These are phyloP conservation scores for Cerceris ruficornis DNA, from an alignment of 2,888 invertebrate genomes.

Conservation along the genomic window DNA sequence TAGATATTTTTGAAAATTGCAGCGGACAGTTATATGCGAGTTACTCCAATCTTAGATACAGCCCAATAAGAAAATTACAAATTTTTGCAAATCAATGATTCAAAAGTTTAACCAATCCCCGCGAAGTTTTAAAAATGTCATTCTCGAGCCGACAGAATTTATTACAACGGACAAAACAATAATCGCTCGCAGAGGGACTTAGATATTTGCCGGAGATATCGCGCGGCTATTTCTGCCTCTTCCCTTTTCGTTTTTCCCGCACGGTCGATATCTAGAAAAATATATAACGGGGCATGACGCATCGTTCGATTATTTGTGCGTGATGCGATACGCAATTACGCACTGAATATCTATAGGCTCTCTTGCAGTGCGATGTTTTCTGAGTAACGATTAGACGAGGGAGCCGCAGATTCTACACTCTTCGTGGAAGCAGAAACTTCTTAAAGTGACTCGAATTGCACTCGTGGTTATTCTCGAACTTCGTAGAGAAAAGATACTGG, in stretches of 20 bases:
- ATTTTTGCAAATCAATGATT: no score
- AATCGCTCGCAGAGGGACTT: no score
- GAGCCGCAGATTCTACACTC: background rate
- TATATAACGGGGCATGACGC: conserved; percentile 29
- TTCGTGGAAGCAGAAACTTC: background rate
- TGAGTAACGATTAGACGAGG: background rate
- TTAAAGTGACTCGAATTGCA: background rate
- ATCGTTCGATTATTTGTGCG: conserved; percentile 47
- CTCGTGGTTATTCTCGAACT: background rate
- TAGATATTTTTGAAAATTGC: no score
- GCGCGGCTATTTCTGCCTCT: conserved; percentile 3
- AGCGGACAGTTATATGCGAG: no score
- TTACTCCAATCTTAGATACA: no score
- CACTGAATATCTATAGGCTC: conserved; percentile 1
- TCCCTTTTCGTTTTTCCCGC: background rate
- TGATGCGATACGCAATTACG: conserved; percentile 42
- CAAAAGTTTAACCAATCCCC: no score
- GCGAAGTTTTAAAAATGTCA: no score
- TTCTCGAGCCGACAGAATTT: no score
- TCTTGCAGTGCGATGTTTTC: conserved; percentile 15
- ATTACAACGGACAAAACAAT: no score
- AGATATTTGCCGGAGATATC: no score
- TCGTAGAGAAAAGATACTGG: background rate
- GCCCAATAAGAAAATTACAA: no score
- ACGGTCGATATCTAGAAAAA: conserved; percentile 14